Percentiles rank a stretch among this genome's conserved stretches.
These are phyloP conservation scores for Meloidogyne exigua DNA, from an alignment of 1,140 invertebrate species.

Conservation along the genomic window DNA sequence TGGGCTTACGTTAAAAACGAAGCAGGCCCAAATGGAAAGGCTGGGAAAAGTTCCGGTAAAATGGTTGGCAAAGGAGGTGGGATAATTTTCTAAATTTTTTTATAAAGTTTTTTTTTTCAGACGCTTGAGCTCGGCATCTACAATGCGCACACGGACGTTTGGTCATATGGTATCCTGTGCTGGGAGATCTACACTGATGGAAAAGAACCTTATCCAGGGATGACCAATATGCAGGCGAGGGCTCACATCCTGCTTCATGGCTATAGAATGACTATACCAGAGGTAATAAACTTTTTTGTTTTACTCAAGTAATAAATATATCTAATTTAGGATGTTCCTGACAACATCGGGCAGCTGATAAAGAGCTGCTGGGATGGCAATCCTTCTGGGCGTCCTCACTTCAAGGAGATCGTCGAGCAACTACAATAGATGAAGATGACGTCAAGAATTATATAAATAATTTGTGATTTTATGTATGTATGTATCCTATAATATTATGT, in stretches of 20 bases:
- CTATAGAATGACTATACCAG: background rate
- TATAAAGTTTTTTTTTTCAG: background rate
- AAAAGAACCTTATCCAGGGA: slow-evolving; percentile 32
- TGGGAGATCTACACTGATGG: slow-evolving; percentile 34
- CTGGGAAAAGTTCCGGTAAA: slow-evolving; percentile 27
- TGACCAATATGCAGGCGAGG: slow-evolving; percentile 9
- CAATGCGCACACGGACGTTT: slow-evolving; percentile 38
- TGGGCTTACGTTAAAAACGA: slow-evolving; percentile 31
- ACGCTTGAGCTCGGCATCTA: slow-evolving; percentile 20
- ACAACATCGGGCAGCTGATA: background rate
- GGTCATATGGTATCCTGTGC: slow-evolving; percentile 30
- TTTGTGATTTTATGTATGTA: too few species aligned
- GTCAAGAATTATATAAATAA: too few species aligned
- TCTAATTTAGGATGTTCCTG: background rate
- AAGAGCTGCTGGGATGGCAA: background rate
- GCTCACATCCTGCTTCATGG: slow-evolving; percentile 1
- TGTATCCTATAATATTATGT: too few species aligned
- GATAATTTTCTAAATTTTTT: background rate
- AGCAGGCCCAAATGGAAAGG: slow-evolving; percentile 16
- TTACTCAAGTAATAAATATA: too few species aligned
- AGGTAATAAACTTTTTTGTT: background rate
- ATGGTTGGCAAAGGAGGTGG: slow-evolving; percentile 42
- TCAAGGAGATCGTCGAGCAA: background rate
- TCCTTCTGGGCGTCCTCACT: background rate
- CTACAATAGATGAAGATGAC: background rate